A percentile compares a stretch with the other conserved stretches of the same genome.
Conservation (phyloP, 2,888 invertebrate genomes). For the Nephrotoma guestfalica region DNA sequence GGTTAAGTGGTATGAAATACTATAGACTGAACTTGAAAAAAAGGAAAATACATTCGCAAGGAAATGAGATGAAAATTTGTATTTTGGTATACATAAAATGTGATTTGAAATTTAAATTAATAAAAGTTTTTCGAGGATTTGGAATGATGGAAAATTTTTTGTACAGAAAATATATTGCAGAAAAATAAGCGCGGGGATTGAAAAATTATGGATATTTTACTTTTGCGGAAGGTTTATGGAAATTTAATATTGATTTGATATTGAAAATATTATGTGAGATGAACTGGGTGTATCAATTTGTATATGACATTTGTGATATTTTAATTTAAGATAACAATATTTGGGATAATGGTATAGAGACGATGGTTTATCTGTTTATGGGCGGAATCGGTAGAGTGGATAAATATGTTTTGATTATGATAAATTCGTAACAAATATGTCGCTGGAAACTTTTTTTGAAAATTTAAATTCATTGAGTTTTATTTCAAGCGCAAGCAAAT, state of each 20-base stretch:
- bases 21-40: too few species aligned
- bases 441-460: too few species aligned
- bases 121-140: not conserved
- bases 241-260: not conserved
- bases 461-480: too few species aligned
- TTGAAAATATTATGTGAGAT: not conserved
- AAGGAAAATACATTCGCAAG: not conserved
- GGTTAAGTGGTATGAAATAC: too few species aligned
- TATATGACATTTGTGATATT: not conserved
- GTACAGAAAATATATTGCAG: too few species aligned
- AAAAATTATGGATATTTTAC: not conserved
- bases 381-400: too few species aligned
- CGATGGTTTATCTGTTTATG: too few species aligned
- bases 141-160: too few species aligned
- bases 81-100: not conserved
- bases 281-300: not conserved
- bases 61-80: not conserved
- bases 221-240: not conserved
- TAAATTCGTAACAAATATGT: too few species aligned
- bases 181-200: not conserved
- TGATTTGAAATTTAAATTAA: not conserved
- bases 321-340: not conserved
- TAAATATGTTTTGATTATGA: too few species aligned
- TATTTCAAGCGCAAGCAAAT: too few species aligned
- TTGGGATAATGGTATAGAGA: not conserved